These are phyloP conservation scores for Andrena hattorfiana DNA, from an alignment of 2,888 invertebrate genomes.

Conservation along the genomic window DNA sequence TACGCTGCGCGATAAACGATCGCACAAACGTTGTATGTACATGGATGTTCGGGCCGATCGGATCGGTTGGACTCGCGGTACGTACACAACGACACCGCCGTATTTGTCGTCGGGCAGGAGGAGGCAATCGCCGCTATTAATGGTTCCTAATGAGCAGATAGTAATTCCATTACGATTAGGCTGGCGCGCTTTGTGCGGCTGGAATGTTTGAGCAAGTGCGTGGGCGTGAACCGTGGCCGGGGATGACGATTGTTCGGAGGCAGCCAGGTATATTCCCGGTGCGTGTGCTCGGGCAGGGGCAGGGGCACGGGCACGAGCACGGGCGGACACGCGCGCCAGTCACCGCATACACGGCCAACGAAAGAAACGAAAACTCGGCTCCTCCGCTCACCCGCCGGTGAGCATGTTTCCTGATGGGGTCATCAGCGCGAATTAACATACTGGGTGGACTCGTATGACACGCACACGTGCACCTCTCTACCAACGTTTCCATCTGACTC, in stretches of 20 bases:
- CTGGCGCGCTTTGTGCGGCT: slow-evolving; percentile 60
- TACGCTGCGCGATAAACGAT: too few relatives aligned
- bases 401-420: slow-evolving; percentile 84
- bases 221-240: slow-evolving; percentile 68
- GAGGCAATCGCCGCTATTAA: slow-evolving; percentile 42
- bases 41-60: background rate
- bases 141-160: slow-evolving; percentile 66
- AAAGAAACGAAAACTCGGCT: slow-evolving; percentile 72
- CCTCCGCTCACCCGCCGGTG: slow-evolving; percentile 72
- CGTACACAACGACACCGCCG: background rate
- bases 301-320: background rate
- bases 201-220: slow-evolving; percentile 74
- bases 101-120: background rate
- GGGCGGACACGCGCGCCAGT: background rate
- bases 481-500: slow-evolving; percentile 64
- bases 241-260: slow-evolving; percentile 73
- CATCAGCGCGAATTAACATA: slow-evolving; percentile 85
- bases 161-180: slow-evolving; percentile 74
- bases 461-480: slow-evolving; percentile 73
- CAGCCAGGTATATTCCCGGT: slow-evolving; percentile 59
- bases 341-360: slow-evolving; percentile 7
- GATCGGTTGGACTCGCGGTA: background rate
- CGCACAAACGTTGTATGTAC: too few relatives aligned
- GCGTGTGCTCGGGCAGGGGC: slow-evolving; percentile 10
- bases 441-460: slow-evolving; percentile 80